Conservation (phyloP, 2,113 vertebrate genomes). For the Perca fluviatilis region DNA sequence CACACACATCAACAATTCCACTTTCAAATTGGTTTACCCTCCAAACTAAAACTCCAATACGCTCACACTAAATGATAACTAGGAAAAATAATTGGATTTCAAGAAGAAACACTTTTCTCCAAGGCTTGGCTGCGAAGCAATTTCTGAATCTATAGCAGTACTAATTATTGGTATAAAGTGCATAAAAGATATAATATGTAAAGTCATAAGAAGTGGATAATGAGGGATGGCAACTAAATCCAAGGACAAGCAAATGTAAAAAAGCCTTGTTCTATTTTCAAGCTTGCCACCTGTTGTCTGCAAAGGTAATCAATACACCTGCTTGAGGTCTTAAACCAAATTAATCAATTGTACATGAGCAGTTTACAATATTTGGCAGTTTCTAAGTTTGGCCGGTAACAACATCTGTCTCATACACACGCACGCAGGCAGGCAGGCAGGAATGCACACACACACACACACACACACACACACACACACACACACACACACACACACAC, state of each 20-base stretch:
- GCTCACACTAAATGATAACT: slow-evolving; percentile 63
- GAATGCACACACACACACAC: not conserved
- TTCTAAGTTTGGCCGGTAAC: slow-evolving; percentile 4
- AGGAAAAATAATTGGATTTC: slow-evolving; percentile 66
- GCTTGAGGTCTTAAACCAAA: slow-evolving; percentile 28
- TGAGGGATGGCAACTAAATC: slow-evolving; percentile 28
- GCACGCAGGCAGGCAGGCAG: not conserved
- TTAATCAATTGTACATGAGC: slow-evolving; percentile 28
- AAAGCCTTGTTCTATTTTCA: not conserved
- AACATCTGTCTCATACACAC: not conserved
- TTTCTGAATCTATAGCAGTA: slow-evolving; percentile 48
- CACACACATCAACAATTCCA: slow-evolving; percentile 53
- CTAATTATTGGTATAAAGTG: slow-evolving; percentile 58
- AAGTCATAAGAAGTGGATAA: slow-evolving; percentile 44
- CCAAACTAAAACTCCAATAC: slow-evolving; percentile 50
- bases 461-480: no score
- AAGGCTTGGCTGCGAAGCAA: slow-evolving; percentile 27
- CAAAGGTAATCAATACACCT: slow-evolving; percentile 43
- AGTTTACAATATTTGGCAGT: slow-evolving; percentile 19
- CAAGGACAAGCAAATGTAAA: slow-evolving; percentile 26
- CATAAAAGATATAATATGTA: slow-evolving; percentile 33
- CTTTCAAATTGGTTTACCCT: slow-evolving; percentile 70
- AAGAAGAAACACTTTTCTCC: slow-evolving; percentile 52
- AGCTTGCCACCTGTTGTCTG: slow-evolving; percentile 40
- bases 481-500: not conserved